phyloP scores from a whole-genome alignment of 2,888 invertebrate species.

The Yponomeuta sedellus region DNA sequence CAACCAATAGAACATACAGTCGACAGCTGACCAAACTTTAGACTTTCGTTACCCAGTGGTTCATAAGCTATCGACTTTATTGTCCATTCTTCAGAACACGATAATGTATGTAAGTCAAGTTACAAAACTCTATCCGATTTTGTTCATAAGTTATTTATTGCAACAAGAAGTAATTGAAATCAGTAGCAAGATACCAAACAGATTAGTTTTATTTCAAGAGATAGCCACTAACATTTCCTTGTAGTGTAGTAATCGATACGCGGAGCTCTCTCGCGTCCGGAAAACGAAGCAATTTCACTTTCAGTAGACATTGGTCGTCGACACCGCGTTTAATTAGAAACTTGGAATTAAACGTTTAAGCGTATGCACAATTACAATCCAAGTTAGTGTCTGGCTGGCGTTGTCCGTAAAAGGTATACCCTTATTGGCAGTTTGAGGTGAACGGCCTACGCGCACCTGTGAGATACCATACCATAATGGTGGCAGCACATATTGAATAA shows the following conservation, averaged over 20 bases:
- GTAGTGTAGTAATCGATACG: constrained; percentile 3
- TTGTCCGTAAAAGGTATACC: background rate
- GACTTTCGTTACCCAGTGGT: too few species aligned
- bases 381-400: background rate
- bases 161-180: background rate
- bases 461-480: background rate
- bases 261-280: background rate
- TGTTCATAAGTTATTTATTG: background rate
- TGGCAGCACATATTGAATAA: constrained; percentile 3
- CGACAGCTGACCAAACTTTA: background rate
- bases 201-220: background rate
- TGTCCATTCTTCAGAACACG: too few species aligned
- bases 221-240: background rate
- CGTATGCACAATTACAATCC: background rate
- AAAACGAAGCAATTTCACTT: constrained; percentile 1
- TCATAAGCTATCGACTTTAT: too few species aligned
- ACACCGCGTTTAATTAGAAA: constrained; percentile 3
- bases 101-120: too few species aligned
- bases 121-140: too few species aligned
- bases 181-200: background rate
- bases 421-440: background rate
- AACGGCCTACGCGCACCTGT: background rate
- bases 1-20: background rate
- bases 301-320: background rate
- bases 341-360: background rate